A percentile compares a stretch with the other conserved stretches of the same genome.
These are phyloP conservation scores for Trissoscelio sp. DNA, from an alignment of 2,888 invertebrate species.

Conservation along the genomic window DNA sequence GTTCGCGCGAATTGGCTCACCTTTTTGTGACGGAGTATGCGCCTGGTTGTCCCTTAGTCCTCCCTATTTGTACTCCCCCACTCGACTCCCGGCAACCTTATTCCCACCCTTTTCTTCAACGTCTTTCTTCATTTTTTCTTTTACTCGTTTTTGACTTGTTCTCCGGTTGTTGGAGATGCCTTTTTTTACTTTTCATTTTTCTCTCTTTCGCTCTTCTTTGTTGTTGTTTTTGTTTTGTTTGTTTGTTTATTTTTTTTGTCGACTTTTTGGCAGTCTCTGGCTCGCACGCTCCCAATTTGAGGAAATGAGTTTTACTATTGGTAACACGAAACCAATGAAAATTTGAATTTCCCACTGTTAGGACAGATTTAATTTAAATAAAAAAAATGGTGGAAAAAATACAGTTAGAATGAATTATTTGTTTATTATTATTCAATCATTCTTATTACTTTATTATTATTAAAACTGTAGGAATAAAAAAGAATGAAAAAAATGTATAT, in stretches of 20 bases:
- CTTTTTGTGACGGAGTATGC: conserved; percentile 71
- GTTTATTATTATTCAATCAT: too few species aligned
- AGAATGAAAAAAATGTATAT: too few species aligned
- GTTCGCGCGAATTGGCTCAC: conserved; percentile 69
- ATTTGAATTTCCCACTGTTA: neutral
- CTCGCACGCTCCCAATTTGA: neutral
- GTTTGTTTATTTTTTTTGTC: too few species aligned
- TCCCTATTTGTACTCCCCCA: conserved; percentile 53
- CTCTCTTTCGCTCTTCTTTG: neutral
- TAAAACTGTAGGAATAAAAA: too few species aligned
- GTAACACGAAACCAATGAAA: neutral
- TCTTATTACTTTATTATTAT: too few species aligned
- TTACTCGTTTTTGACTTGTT: conserved; percentile 49
- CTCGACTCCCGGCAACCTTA: conserved; percentile 10
- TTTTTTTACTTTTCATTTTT: conserved; percentile 3
- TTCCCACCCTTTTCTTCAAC: conserved; percentile 50
- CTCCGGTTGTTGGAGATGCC: conserved; percentile 38
- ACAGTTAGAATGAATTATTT: too few species aligned
- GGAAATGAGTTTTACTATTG: neutral
- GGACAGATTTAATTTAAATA: too few species aligned
- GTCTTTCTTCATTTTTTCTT: conserved; percentile 33
- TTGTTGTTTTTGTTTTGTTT: conserved; percentile 3
- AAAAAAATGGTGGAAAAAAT: too few species aligned
- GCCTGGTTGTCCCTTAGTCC: conserved; percentile 22
- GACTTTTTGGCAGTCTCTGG: neutral